A percentile compares a stretch with the other conserved stretches of the same genome.
These are phyloP conservation scores for Axis porcinus DNA, from an alignment of 2,113 vertebrate genomes.

Conservation along the genomic window DNA sequence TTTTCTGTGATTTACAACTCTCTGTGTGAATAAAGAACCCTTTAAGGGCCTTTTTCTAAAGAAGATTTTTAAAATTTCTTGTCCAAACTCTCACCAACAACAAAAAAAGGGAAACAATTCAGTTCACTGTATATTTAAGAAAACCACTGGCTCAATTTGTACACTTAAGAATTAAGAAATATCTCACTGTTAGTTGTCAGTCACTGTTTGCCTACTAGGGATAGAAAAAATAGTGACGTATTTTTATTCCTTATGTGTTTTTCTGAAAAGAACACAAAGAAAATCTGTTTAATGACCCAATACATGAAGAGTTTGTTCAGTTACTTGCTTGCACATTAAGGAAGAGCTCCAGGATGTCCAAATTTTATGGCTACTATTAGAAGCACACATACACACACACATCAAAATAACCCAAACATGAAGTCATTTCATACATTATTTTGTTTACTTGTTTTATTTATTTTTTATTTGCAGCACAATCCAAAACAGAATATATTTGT, in stretches of 20 bases:
- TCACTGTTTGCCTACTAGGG: not conserved
- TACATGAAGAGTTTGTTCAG: not conserved
- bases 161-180: not conserved
- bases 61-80: not conserved
- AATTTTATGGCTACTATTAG: not conserved
- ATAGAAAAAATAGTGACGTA: not conserved
- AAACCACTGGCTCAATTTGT: not conserved
- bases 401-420: not conserved
- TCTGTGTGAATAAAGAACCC: not conserved
- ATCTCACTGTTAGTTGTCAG: not conserved
- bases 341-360: not conserved
- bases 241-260: not conserved
- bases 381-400: not conserved
- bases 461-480: not conserved
- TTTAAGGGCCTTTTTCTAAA: not conserved
- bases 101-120: not conserved
- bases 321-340: not conserved
- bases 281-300: not conserved
- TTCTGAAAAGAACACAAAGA: not conserved
- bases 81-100: not conserved
- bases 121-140: not conserved
- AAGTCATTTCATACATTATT: not conserved
- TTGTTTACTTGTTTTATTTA: not conserved
- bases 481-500: constrained; percentile 11
- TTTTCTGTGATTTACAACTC: not conserved